Conservation (phyloP, 64 coral and sea anemone species). For the Stichodactyla helianthus region DNA sequence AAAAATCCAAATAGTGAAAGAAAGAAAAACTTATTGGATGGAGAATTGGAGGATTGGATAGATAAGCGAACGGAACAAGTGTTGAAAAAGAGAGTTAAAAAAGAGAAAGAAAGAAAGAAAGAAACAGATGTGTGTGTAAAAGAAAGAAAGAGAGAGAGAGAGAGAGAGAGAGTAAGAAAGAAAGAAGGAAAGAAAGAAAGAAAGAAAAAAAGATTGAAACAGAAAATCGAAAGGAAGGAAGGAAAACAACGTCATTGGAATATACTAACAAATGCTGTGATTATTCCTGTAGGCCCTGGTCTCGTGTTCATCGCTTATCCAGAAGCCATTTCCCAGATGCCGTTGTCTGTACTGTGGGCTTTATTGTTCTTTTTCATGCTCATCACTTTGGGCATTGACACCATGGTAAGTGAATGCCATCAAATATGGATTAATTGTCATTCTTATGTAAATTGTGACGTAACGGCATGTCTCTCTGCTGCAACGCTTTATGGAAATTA, state of each 20-base stretch:
- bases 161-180: background rate
- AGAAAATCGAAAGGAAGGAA: background rate
- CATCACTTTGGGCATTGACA: conserved; percentile 40
- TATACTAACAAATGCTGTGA: too few species aligned
- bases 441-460: background rate
- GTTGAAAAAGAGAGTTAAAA: too few species aligned
- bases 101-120: too few species aligned
- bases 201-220: background rate
- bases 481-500: too few species aligned
- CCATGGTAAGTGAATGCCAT: conserved; percentile 2
- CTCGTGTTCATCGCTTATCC: conserved; percentile 49
- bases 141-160: too few species aligned
- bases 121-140: too few species aligned
- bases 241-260: background rate
- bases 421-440: background rate
- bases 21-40: too few species aligned
- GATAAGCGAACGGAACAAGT: too few species aligned
- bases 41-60: too few species aligned
- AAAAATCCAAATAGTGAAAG: too few species aligned
- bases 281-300: conserved; percentile 26
- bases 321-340: conserved; percentile 51
- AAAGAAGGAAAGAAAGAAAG: background rate
- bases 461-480: too few species aligned
- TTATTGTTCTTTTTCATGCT: conserved; percentile 48
- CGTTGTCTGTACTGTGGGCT: conserved; percentile 29